Evolutionary conservation across 2,888 invertebrate species (phyloP).

Genomic region (Ectropis crepuscularia): DNA sequence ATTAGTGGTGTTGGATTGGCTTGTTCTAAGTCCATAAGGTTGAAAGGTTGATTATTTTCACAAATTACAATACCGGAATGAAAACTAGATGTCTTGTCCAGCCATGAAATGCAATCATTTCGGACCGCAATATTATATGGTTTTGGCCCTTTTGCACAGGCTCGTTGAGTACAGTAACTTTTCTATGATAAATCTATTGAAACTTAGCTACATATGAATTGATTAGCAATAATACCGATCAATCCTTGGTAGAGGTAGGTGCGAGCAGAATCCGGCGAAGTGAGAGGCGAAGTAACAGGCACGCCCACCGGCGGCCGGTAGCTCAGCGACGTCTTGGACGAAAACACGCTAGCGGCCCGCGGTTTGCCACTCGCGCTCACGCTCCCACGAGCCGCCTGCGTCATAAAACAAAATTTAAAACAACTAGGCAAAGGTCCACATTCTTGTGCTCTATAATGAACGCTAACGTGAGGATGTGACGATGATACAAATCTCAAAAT

Average conservation of each 20-base stretch:
- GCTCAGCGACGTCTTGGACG: conserved; percentile 94
- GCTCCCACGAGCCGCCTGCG: conserved; percentile 28
- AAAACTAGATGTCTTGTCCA: too few species aligned
- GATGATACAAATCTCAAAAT: conserved; percentile 7
- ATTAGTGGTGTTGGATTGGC: too few species aligned
- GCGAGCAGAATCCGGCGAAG: conserved; percentile 94
- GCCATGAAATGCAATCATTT: too few species aligned
- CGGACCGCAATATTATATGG: too few species aligned
- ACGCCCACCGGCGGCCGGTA: conserved; percentile 90
- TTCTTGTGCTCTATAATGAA: conserved; percentile 2
- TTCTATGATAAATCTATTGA: background rate
- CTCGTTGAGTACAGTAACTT: background rate
- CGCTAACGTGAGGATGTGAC: conserved; percentile 8
- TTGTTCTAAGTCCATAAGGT: too few species aligned
- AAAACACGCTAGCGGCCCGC: conserved; percentile 95
- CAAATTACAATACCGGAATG: too few species aligned
- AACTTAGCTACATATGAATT: background rate
- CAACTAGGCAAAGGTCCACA: background rate
- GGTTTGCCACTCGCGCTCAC: conserved; percentile 83
- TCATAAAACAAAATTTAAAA: conserved; percentile 6
- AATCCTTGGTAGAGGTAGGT: conserved; percentile 97
- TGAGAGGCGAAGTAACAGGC: conserved; percentile 93
- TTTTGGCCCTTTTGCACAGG: too few species aligned
- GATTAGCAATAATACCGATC: conserved; percentile 72
- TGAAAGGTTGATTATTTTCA: too few species aligned